Base-by-base conservation (phyloP, 2,113 vertebrate genomes). In the Archocentrus centrarchus region DNA sequence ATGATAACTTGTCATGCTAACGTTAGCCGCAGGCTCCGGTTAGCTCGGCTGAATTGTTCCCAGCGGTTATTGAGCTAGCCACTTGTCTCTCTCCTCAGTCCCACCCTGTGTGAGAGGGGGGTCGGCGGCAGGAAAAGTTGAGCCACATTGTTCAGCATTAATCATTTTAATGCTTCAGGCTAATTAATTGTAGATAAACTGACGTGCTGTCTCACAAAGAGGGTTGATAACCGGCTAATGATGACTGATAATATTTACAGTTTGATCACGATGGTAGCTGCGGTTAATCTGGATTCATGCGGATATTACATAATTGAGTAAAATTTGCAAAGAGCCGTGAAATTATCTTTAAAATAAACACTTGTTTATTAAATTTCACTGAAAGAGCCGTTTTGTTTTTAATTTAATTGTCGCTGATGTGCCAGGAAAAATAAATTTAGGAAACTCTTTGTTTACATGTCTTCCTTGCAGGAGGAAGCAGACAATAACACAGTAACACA, bases 11-110 rank as follows among this genome's bases (percentile, higher is more conserved):
- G 85, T 53, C 60, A 41, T 41, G 90, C 81, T 88, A 85, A n/a
- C 7, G 68, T 24, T 91, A 92, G 91, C 89, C 68, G 32, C 70
- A 11, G 81, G 50, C 75, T 86, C 24, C 17, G 17, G 75, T 81
- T 84, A 87, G 91, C 89, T 53, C 3, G 66, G 63, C 32, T 89
- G 80, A 14, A 89, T 89, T 90, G 80, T 91, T 88, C 82, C 39
- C 61, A 50, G 50, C 8, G 39, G 77, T 47, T 64, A 75, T 11
- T 3, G 57, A 58, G 55, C 35, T 68, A 70, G 81, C 82, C 80
- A 44, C 87, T 81, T 73, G 77, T 77, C 82, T 76, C 63, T 14
- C 2, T 55, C 83, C 8, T 20, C 79, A 85, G 91, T 88, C 92
- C 86, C 92, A 88, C 94, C 93, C 94, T 86, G 63, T 85, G 58